Conservation (phyloP, 2,888 invertebrate genomes). For the Villa cingulata region DNA sequence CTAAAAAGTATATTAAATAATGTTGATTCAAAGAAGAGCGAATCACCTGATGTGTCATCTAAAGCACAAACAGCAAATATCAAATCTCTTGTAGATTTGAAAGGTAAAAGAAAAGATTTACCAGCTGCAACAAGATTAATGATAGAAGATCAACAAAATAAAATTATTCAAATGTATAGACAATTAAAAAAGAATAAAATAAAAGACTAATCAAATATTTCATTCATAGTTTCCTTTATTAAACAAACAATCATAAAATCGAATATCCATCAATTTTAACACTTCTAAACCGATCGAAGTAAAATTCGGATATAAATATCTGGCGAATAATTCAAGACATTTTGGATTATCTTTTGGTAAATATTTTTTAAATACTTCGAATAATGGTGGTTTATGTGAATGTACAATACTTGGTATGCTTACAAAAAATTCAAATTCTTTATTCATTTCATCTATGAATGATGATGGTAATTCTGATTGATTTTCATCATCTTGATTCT, state of each 20-base stretch:
- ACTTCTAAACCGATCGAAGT: conserved; percentile 83
- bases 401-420: conserved; percentile 86
- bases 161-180: conserved; percentile 46
- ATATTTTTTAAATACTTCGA: conserved; percentile 51
- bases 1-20: conserved; percentile 40
- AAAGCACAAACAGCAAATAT: conserved; percentile 1
- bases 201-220: too few relatives aligned
- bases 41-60: not conserved
- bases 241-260: conserved; percentile 22
- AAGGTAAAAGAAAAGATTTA: conserved; percentile 47
- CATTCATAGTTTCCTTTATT: too few relatives aligned
- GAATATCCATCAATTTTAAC: conserved; percentile 58
- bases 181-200: conserved; percentile 37
- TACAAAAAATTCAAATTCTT: conserved; percentile 40
- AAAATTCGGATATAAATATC: conserved; percentile 73
- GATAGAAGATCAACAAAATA: conserved; percentile 45
- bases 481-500: not conserved
- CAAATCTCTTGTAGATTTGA: conserved; percentile 28
- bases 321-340: conserved; percentile 80
- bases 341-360: conserved; percentile 43
- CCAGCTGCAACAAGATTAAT: conserved; percentile 43
- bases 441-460: too few relatives aligned
- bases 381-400: conserved; percentile 87
- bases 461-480: too few relatives aligned
- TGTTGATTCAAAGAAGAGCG: conserved; percentile 4